Base-by-base conservation (phyloP, 2,888 invertebrate genomes). In the Hypercompe scribonia region DNA sequence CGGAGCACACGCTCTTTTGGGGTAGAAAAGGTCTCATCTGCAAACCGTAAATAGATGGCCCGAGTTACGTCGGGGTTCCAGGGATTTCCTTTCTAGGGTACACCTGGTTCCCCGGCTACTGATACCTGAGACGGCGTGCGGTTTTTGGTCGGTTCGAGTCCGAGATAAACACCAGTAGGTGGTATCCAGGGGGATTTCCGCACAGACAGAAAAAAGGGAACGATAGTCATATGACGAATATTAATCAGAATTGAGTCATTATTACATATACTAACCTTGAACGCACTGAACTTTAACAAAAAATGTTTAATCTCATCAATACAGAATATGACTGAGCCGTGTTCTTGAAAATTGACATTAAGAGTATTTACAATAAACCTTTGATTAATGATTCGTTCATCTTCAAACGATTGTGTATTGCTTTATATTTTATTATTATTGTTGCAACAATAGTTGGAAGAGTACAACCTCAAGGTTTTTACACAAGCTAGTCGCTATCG, bases 301-400 rank as follows among this genome's bases (percentile, higher is more conserved):
- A 78, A 75, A 75, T 81, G 82, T 83, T 81, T 80, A 85, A 79
- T 75, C 79, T 77, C 66, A 72, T 68, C 54, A 77, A 34, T 75
- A 68, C 54, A 74, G 76, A 76, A 74, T 66, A 46, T 46, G 63
- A 81, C 71, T 84, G 81, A 86, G 82, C 87, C 83, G 83, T 84
- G 82, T 80, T 83, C 85, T 85, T 84, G 82, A 85, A 86, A 80
- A 84, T 84, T 83, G 81, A 87, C 88, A 78, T 84, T 81, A 87
- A 86, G 85, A 84, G 83, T 85, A 83, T 87, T 87, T 85, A 84
- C 84, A 87, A 86, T 88, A 84, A 83, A 81, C 79, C 82, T 85
- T 81, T 90, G 88, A 92, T 91, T 90, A 89, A 91, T 90, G 89
- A 86, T 81, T 80, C 76, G 71, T 80, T 82, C 82, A 85, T 87